Conservation (phyloP, 1,140 invertebrate species). For the Propsilocerus akamusi region DNA sequence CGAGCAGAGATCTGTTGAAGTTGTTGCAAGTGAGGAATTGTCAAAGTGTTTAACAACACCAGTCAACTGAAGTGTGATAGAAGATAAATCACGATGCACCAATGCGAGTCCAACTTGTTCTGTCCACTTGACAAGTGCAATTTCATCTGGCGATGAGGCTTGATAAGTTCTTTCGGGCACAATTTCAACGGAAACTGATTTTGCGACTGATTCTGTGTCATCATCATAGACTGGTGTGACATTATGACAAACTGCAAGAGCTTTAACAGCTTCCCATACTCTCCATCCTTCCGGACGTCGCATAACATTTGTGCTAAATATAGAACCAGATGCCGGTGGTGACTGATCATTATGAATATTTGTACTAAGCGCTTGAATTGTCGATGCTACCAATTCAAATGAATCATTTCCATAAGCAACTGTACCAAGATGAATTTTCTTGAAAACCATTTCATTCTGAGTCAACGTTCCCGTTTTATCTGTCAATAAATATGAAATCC, state of each 20-base stretch:
- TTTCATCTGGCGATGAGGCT: conserved; percentile 96
- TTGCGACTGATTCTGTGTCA: conserved; percentile 25
- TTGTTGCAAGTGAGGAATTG: not conserved
- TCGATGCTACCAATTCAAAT: conserved; percentile 34
- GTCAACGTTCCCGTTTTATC: conserved; percentile 99
- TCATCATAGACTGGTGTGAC: conserved; percentile 92
- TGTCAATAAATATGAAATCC: conserved; percentile 86
- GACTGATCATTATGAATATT: conserved; percentile 20
- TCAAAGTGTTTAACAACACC: not conserved
- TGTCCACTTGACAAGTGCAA: conserved; percentile 60
- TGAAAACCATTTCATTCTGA: conserved; percentile 98
- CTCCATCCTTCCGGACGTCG: conserved; percentile 52
- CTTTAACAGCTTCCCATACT: conserved; percentile 80
- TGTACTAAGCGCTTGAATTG: conserved; percentile 25
- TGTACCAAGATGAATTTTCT: conserved; percentile 80
- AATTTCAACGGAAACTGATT: conserved; percentile 39
- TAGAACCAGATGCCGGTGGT: conserved; percentile 15
- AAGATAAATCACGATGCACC: conserved; percentile 56
- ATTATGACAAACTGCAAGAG: conserved; percentile 94
- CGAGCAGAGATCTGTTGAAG: not conserved
- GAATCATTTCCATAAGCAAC: conserved; percentile 73
- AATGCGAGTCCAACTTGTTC: conserved; percentile 62
- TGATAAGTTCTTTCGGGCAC: conserved; percentile 33
- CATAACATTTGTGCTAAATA: conserved; percentile 27
- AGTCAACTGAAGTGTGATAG: conserved; percentile 31